Percentiles rank a stretch among this genome's conserved stretches.
Conservation (phyloP, 2,797 vertebrate genomes). For the Pyrrhura leucotis region DNA sequence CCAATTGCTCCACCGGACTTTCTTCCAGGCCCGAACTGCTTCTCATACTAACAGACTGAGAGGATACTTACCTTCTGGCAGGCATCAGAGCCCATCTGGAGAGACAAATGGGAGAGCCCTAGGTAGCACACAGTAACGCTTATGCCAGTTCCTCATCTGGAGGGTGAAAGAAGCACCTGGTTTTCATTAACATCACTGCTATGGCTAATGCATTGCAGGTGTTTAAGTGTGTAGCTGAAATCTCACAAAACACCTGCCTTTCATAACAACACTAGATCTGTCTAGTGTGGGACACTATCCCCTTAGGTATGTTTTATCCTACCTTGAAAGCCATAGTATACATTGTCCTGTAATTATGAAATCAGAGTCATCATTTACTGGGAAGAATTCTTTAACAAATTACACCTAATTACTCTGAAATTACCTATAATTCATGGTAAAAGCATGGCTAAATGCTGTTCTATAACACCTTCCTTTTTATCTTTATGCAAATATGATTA, state of each 20-base stretch:
- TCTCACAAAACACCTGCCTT: constrained; percentile 79
- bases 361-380: constrained; percentile 75
- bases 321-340: constrained; percentile 74
- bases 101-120: background rate
- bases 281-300: constrained; percentile 64
- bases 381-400: constrained; percentile 79
- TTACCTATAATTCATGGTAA: constrained; percentile 79
- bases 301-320: constrained; percentile 71
- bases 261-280: constrained; percentile 69
- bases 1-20: background rate
- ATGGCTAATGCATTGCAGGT: constrained; percentile 88
- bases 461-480: constrained; percentile 79
- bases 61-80: background rate
- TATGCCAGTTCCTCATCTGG: constrained; percentile 39
- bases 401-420: constrained; percentile 80
- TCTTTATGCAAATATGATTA: constrained; percentile 82
- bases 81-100: background rate
- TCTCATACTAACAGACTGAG: background rate
- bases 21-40: background rate
- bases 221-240: constrained; percentile 78
- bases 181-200: constrained; percentile 86
- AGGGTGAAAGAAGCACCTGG: constrained; percentile 80
- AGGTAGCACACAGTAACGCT: constrained; percentile 25
- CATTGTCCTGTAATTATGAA: constrained; percentile 79
- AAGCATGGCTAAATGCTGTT: constrained; percentile 75